These are phyloP conservation scores for Anguilla japonica DNA, from an alignment of 2,113 vertebrate species.

Conservation along the genomic window DNA sequence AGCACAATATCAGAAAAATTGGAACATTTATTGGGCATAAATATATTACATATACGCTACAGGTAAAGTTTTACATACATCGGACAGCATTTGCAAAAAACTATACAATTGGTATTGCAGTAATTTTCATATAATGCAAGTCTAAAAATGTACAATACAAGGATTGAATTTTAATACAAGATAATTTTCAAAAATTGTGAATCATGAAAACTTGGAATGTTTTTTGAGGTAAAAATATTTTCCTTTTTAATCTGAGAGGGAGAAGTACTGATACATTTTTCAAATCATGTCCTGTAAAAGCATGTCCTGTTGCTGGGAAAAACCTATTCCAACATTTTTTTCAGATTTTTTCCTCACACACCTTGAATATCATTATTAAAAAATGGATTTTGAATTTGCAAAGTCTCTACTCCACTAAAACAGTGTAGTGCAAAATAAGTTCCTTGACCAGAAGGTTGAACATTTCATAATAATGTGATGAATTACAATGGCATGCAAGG, in stretches of 20 bases:
- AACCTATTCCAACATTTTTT: background rate
- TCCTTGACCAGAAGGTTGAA: background rate
- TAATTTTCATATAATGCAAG: constrained; percentile 99
- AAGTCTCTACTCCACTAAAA: background rate
- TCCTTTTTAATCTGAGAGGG: constrained; percentile 70
- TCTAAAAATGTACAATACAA: constrained; percentile 99
- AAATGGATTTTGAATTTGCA: background rate
- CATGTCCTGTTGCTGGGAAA: constrained; percentile 42
- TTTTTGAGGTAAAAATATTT: constrained; percentile 90
- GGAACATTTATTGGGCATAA: constrained; percentile 99
- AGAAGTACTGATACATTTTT: constrained; percentile 6
- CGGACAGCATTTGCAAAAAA: constrained; percentile 99
- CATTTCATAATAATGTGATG: background rate
- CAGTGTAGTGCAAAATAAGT: background rate
- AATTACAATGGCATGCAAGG: background rate
- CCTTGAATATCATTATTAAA: background rate
- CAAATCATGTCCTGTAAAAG: constrained; percentile 21
- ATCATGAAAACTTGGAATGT: constrained; percentile 96
- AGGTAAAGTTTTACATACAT: constrained; percentile 99
- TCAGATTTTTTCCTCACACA: background rate
- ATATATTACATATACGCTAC: constrained; percentile 99
- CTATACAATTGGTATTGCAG: constrained; percentile 99
- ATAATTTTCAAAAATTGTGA: constrained; percentile 70
- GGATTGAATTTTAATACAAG: constrained; percentile 76
- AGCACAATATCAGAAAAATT: constrained; percentile 76